Base-by-base conservation (phyloP, 2,113 vertebrate genomes). In the Osmerus mordax region DNA sequence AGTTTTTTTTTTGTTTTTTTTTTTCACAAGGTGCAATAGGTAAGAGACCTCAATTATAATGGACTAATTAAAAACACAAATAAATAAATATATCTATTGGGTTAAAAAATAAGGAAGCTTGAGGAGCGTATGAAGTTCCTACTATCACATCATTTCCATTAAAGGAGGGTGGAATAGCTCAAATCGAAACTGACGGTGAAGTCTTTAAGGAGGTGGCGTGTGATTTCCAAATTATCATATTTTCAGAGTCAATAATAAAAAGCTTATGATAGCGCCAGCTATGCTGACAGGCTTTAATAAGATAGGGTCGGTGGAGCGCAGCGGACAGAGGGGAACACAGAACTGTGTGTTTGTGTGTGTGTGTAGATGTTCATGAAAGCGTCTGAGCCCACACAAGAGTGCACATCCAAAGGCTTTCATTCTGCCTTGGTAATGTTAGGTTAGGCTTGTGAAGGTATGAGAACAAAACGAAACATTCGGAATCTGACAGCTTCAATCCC, bases 161-260 rank as follows among this genome's bases (percentile, higher is more conserved):
- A 89, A 89, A 89, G 86, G 76, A 78, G 82, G 78, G 88, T 65
- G 86, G 85, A 86, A 81, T 74, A 74, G 83, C 86, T 87, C 70
- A 91, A 91, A 91, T 90, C 91, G 87, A 90, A 92, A 91, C 86
- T 87, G 90, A 90, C 84, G 80, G 83, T 75, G 75, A 84, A 84
- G 88, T 88, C 88, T 89, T 91, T 89, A 87, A 47, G 88, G 90
- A 91, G 90, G 85, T 84, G 73, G 90, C 83, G 83, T 90, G 84
- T 90, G 91, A 91, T 93, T 92, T 90, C 84, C 87, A 89, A 91
- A 93, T 93, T 91, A 93, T 91, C 90, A 92, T 93, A 93, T 92
- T 92, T 91, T 91, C 88, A 71, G 77, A 91, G 91, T 92, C 89
- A 90, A 92, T 92, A 93, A 92, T 91, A 91, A 91, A 92, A 91